These are phyloP conservation scores for Callosobruchus maculatus DNA, from an alignment of 2,888 invertebrate species.

Conservation along the genomic window DNA sequence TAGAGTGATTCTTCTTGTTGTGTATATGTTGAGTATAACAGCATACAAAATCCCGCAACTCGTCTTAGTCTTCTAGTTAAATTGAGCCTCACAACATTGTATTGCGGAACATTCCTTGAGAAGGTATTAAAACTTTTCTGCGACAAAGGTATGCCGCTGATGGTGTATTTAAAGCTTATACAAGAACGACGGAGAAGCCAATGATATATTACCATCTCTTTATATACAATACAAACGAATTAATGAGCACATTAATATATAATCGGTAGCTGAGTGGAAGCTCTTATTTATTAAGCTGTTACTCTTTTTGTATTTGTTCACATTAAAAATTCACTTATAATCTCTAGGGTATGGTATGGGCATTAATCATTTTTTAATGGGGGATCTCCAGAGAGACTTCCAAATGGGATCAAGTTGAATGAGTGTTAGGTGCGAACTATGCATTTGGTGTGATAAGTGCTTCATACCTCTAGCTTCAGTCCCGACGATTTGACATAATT, in stretches of 20 bases:
- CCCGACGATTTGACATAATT: too few species aligned
- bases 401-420: background rate
- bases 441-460: background rate
- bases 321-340: conserved; percentile 3
- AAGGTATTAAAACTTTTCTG: background rate
- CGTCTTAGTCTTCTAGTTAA: too few species aligned
- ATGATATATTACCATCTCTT: conserved; percentile 3
- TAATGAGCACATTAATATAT: conserved; percentile 3
- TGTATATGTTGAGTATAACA: too few species aligned
- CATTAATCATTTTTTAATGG: conserved; percentile 3
- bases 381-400: background rate
- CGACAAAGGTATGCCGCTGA: background rate
- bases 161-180: background rate
- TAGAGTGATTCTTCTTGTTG: too few species aligned
- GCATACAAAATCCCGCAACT: too few species aligned
- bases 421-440: background rate
- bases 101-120: background rate
- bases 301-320: conserved; percentile 3
- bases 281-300: conserved; percentile 4
- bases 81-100: too few species aligned
- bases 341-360: background rate
- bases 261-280: background rate
- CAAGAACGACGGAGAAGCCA: background rate
- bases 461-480: background rate
- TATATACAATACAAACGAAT: conserved; percentile 2